Conservation (phyloP, 2,797 vertebrate genomes). For the Phataginus tetradactyla region DNA sequence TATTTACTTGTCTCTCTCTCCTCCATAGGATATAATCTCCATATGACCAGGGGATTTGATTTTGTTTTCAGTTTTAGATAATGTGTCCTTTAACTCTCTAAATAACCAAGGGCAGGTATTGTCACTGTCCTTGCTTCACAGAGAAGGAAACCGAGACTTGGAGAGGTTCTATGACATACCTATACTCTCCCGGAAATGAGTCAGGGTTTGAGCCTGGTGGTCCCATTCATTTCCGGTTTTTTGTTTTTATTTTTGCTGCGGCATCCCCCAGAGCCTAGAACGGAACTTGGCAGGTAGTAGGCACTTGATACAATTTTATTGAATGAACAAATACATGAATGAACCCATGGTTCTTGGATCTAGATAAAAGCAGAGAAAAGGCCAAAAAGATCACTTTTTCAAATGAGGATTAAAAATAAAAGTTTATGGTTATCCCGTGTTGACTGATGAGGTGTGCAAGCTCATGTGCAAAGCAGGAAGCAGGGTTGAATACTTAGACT, state of each 20-base stretch:
- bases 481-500: not conserved
- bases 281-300: not conserved
- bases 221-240: not conserved
- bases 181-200: not conserved
- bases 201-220: not conserved
- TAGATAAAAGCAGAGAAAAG: conserved; percentile 22
- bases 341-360: not conserved
- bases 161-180: not conserved
- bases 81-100: not conserved
- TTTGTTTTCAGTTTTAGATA: not conserved
- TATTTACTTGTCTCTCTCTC: not conserved
- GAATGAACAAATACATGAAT: not conserved
- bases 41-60: not conserved
- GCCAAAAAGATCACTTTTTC: not conserved
- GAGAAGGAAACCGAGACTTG: not conserved
- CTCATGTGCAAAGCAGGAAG: conserved; percentile 19
- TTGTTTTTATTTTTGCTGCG: not conserved
- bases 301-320: not conserved
- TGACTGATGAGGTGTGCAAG: not conserved
- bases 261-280: not conserved
- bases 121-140: not conserved
- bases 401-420: conserved; percentile 36
- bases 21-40: not conserved
- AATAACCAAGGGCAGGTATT: not conserved
- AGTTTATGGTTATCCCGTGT: not conserved